Evolutionary conservation across 1,140 invertebrate species (phyloP).

Genomic region (Ganaspis sp.): DNA sequence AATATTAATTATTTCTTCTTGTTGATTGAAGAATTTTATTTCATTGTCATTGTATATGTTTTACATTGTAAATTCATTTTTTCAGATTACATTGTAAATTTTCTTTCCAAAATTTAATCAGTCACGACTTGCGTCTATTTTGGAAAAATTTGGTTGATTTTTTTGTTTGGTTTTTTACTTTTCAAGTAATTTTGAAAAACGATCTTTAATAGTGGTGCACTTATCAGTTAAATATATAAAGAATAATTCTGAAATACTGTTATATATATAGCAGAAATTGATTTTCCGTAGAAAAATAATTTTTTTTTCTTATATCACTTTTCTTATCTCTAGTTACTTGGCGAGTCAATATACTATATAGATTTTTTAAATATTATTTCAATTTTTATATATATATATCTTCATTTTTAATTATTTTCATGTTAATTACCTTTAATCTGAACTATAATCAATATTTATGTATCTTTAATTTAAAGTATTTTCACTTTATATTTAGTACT

Average conservation of each 20-base stretch:
- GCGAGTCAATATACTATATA: neutral
- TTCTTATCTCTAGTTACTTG: neutral
- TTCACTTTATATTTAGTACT: too few species aligned
- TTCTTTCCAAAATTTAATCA: neutral
- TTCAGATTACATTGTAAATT: too few species aligned
- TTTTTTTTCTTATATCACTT: slow-evolving; percentile 8
- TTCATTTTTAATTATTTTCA: neutral
- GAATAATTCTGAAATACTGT: slow-evolving; percentile 21
- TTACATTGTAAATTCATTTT: too few species aligned
- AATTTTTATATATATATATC: neutral
- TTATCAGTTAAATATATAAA: slow-evolving; percentile 16
- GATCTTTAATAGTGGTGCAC: neutral
- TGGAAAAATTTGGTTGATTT: neutral
- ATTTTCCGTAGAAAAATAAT: slow-evolving; percentile 23
- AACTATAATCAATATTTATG: too few species aligned
- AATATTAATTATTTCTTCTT: too few species aligned
- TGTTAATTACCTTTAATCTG: too few species aligned
- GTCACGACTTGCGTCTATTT: too few species aligned
- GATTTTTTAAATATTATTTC: neutral
- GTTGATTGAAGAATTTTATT: too few species aligned
- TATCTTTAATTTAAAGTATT: too few species aligned
- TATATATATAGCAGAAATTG: slow-evolving; percentile 27
- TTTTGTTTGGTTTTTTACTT: neutral
- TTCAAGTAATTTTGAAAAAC: too few species aligned
- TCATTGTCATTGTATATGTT: too few species aligned